Evolutionary conservation across 2,797 vertebrate species (phyloP), one percentile per base, ranked within the genome.

Genomic region (Sebastes umbrosus): DNA sequence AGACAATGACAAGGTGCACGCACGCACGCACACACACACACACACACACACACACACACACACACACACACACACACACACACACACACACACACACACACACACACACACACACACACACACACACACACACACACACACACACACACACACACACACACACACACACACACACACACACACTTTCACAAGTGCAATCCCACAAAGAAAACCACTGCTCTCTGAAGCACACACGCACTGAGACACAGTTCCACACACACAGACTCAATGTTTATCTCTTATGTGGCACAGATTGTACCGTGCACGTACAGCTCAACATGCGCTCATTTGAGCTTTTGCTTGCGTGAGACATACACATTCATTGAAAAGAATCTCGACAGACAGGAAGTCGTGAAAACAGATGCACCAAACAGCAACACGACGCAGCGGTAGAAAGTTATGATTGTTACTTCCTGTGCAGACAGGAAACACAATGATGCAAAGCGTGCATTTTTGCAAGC

Each of bases 381-480:
- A 68, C 60, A 87, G 86, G 69, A 88, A 86, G 82, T 57, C 3
- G 24, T 0, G 5, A 4, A 69, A 10, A 66, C 29, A 4, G 8
- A 24, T 65, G 18, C 31, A 25, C 29, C 63, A 39, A 24, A 36
- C 8, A 18, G 34, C 22, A 18, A 10, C 34, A n/a, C 65, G 14
- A 1, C 12, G 27, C 6, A 24, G 46, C 2, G 32, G 66, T 32
- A 32, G 55, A 57, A 62, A 63, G 69, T 75, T 66, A 69, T 74
- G 74, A 78, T 72, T 67, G 46, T 29, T n/a, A 84, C 88, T 93
- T 95, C 94, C 94, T 93, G 92, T 84, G 85, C 82, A 88, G 82
- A 88, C 84, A 76, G 69, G 32, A 77, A 34, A 46, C 76, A 60
- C 25, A 75, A 11, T 22, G 22, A 52, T 55, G 79, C 77, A 84